Conservation (phyloP, 2,797 vertebrate species). For the Anableps anableps region DNA sequence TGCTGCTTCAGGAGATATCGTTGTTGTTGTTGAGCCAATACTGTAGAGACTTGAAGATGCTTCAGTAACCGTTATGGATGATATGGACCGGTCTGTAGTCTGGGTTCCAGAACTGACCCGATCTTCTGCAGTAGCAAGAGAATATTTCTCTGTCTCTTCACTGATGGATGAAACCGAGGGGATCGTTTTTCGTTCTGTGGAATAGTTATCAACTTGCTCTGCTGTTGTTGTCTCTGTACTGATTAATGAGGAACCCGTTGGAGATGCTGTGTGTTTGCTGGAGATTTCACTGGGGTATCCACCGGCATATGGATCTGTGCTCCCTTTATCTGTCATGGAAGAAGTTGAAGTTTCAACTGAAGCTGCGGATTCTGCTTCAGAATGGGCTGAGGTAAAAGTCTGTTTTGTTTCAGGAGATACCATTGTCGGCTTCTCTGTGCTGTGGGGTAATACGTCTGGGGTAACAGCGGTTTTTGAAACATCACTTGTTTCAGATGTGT, state of each 20-base stretch:
- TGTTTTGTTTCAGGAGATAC: no score
- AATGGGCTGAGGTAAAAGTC: no score
- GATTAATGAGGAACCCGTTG: conserved; percentile 2
- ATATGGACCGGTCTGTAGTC: conserved; percentile 6
- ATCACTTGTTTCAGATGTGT: no score
- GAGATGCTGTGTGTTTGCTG: neutral
- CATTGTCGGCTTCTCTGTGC: no score
- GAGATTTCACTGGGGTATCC: neutral
- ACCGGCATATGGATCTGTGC: no score
- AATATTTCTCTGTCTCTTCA: neutral
- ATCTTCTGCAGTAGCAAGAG: neutral
- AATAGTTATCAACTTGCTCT: neutral
- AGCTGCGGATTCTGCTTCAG: no score
- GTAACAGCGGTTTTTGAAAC: no score
- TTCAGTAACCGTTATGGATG: neutral
- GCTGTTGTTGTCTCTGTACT: conserved; percentile 23
- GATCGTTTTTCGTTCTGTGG: conserved; percentile 15
- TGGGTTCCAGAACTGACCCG: conserved; percentile 36
- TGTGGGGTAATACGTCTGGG: no score
- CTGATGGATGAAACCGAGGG: neutral
- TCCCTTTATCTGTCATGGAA: no score
- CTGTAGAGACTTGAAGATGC: neutral
- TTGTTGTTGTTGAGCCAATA: conserved; percentile 1
- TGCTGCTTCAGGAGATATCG: neutral
- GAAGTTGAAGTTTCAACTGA: no score